Base-by-base conservation (phyloP, 1,140 invertebrate species). In the Pteromalus puparum region DNA sequence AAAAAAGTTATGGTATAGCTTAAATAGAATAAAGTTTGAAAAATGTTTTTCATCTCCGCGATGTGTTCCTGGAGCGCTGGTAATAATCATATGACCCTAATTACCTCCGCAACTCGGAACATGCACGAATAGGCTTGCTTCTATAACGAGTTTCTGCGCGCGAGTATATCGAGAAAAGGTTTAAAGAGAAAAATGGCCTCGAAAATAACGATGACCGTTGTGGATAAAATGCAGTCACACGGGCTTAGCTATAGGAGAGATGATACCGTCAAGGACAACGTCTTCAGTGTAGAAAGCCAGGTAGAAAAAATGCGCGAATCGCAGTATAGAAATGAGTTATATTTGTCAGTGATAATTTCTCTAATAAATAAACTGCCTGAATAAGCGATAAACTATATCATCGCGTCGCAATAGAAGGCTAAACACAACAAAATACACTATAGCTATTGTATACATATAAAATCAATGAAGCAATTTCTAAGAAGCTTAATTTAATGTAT, bases 161-260 rank as follows among this genome's bases (percentile, higher is more conserved):
- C 7, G 74, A n/a, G 42, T 28, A 24, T 24, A 24, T 24, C 26
- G 68, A 24, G 21, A 28, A 74, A 38, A 74, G 26, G n/a, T 34
- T 15, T 24, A 38, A 38, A 38, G 38, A 74, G 72, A 74, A 74
- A 34, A 42, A 74, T 24, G 30, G n/a, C 38, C 15, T 76, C 42
- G 74, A 48, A 76, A 76, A 76, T 76, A 76, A 76, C 42, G 74
- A 76, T 76, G 74, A 76, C 34, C 34, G 34, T 1, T 15, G 72
- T 38, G 13, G 12, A 24, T 70, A 70, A 26, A 34, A 76, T 76
- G 74, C 42, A 48, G 42, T 48, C 38, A 34, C 18, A 21, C 26
- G 26, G 26, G 26, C 72, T 34, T 42, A 42, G 28, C 61, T 65
- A 65, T 7, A 5, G 9, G 38, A 24, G 15, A 65, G 72, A 38